Evolutionary conservation across 2,888 invertebrate genomes (phyloP).

Genomic region (Tortricodes alternella): DNA sequence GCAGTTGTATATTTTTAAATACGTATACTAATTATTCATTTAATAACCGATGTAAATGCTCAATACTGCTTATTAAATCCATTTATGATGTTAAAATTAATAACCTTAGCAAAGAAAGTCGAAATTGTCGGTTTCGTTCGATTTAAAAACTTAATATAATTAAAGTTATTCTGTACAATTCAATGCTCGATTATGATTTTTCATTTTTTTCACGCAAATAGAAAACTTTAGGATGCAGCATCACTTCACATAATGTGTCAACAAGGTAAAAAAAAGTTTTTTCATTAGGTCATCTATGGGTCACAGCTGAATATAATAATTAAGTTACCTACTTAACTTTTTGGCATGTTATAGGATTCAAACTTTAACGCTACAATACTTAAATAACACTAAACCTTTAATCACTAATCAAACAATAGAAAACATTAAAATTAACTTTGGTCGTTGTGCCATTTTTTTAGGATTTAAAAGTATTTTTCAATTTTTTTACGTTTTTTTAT

Average conservation of each 20-base stretch:
- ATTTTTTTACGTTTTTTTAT: conserved; percentile 65
- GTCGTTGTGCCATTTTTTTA: conserved; percentile 83
- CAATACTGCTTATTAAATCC: conserved; percentile 8
- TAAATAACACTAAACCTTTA: conserved; percentile 35
- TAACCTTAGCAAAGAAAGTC: conserved; percentile 62
- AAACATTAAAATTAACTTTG: conserved; percentile 69
- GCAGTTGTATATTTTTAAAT: not conserved
- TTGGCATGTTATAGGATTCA: conserved; percentile 29
- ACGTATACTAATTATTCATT: too few species aligned
- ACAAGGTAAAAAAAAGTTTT: not conserved
- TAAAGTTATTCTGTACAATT: conserved; percentile 52
- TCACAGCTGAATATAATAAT: conserved; percentile 18
- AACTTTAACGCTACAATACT: conserved; percentile 23
- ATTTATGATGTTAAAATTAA: not conserved
- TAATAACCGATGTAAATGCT: too few species aligned
- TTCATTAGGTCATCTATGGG: conserved; percentile 16
- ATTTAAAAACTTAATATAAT: conserved; percentile 39
- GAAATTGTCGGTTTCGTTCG: conserved; percentile 71
- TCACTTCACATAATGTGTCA: conserved; percentile 8
- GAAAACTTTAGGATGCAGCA: conserved; percentile 6
- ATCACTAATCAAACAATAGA: conserved; percentile 69
- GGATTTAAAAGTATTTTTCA: conserved; percentile 64
- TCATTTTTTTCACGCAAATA: conserved; percentile 34
- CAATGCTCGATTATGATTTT: conserved; percentile 66
- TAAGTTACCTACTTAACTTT: conserved; percentile 10